Base-by-base conservation (phyloP, 2,888 invertebrate species). In the Aporophyla lueneburgensis region DNA sequence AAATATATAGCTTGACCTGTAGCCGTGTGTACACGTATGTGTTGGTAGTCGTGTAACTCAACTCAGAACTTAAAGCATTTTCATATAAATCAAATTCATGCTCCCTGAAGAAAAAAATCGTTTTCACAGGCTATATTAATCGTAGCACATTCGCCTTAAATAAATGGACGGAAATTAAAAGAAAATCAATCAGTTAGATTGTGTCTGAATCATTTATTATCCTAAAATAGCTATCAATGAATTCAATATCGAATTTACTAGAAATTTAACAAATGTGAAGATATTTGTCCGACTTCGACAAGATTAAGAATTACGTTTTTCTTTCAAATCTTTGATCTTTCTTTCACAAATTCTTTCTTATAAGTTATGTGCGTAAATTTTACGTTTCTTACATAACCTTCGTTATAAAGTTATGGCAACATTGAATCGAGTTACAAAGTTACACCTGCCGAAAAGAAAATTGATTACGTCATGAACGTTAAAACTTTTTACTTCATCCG, bases 401-500 rank as follows among this genome's bases (percentile, higher is more conserved):
- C 33, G 58, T 76, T 72, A 67, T 24, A 63, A 75, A 82, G 61
- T 83, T 70, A 58, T 59, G 49, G 46, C 61, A 53, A 59, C 72
- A 56, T 33, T 83, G 43, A 78, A 68, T 86, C 21, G 24, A 59
- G 74, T 78, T 63, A 71, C 61, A 19, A 74, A 76, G 68, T 84
- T 67, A 59, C 49, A 69, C 59, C 49, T 43, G 51, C 27, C 24
- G 40, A 56, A 81, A 79, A 77, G 63, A 76, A 65, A 75, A 81
- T 76, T 84, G 73, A 81, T 88, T 86, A 76, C 71, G 71, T 68
- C 70, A 79, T 81, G 40, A 74, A 63, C 4, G 27, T n/a, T 56
- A 5, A 24, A 72, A 77, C 53, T 83, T 86, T 65, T 74, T 40
- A 33, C n/a, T 73, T 27, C 12, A 19, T 12, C 19, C 46, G 46